Evolutionary conservation across 2,888 invertebrate genomes (phyloP).

Genomic region (Luffia ferchaultella): DNA sequence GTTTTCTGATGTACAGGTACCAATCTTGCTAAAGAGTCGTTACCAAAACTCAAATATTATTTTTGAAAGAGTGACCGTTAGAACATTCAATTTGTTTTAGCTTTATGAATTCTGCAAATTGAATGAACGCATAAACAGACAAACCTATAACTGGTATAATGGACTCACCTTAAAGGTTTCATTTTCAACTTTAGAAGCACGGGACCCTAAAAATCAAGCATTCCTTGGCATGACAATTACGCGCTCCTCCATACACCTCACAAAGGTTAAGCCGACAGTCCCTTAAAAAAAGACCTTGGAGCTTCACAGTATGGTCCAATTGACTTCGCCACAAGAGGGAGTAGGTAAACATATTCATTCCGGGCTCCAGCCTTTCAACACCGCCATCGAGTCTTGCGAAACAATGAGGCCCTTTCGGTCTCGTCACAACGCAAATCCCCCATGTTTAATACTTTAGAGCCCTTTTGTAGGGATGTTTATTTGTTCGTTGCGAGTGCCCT

Average conservation of each 20-base stretch:
- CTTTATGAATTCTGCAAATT: no score
- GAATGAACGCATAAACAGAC: no score
- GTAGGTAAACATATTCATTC: constrained; percentile 6
- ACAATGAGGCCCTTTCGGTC: constrained; percentile 26
- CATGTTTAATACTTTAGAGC: constrained; percentile 43
- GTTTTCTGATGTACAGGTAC: no score
- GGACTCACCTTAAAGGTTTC: no score
- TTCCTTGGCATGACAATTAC: constrained; percentile 4
- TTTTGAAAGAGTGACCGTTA: no score
- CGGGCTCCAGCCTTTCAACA: constrained; percentile 5
- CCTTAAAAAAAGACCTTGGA: background rate
- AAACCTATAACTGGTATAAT: no score
- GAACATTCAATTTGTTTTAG: no score
- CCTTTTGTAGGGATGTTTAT: constrained; percentile 44
- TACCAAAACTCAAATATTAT: no score
- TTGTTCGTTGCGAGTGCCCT: constrained; percentile 25
- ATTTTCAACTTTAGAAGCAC: no score
- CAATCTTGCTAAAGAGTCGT: no score
- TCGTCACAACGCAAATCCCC: constrained; percentile 33
- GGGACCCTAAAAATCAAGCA: constrained; percentile 1
- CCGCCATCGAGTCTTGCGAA: constrained; percentile 21
- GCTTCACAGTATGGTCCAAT: background rate
- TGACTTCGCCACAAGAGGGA: background rate
- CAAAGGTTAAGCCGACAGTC: constrained; percentile 5
- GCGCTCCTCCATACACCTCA: constrained; percentile 2